Base-by-base conservation (phyloP, 2,888 invertebrate species). In the Stenodera caucasica region DNA sequence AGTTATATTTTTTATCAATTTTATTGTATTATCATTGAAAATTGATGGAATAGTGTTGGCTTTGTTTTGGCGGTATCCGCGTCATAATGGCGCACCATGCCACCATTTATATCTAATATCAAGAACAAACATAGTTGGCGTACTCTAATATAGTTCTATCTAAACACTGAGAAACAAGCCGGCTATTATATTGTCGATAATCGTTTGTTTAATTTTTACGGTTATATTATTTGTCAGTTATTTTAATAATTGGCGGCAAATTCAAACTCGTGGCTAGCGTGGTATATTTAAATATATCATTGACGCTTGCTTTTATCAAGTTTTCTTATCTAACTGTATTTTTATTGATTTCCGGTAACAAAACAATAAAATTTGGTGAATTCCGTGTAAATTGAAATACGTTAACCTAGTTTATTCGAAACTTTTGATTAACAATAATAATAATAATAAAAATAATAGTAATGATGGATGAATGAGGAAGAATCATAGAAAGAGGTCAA, bases 51-150 rank as follows among this genome's bases (percentile, higher is more conserved):
- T 65, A 57, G 55, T 59, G 52, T 26, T 32, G 62, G 65, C 71
- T 72, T 74, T 75, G 74, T 79, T 79, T 80, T 79, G 77, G 78
- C 79, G 78, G 78, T 69, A 75, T 71, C 68, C 65, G 58, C 57
- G 57, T 80, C 83, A 85, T 84, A 83, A 85, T 85, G 85, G 85
- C 85, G 83, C 82, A 83, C 82, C 37, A 40, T 40, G 37, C 37
- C 37, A 40, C 37, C 37, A 8, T 37, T 40, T 18, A 15, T 15
- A n/a, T 1, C 3, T n/a, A 35, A n/a, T 35, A 12, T 35, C 15
- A 14, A 40, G 18, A 40, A 40, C 15, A 2, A 15, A 18, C 37
- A 2, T 11, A 40, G 37, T 15, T 18, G 37, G 37, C 37, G 15
- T 12, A 33, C n/a, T 40, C n/a, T n/a, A 15, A 9, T 9, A 9